A percentile compares a stretch with the other conserved stretches of the same genome.
These are phyloP conservation scores for Epirrhoe alternata DNA, from an alignment of 2,888 invertebrate genomes.

Conservation along the genomic window DNA sequence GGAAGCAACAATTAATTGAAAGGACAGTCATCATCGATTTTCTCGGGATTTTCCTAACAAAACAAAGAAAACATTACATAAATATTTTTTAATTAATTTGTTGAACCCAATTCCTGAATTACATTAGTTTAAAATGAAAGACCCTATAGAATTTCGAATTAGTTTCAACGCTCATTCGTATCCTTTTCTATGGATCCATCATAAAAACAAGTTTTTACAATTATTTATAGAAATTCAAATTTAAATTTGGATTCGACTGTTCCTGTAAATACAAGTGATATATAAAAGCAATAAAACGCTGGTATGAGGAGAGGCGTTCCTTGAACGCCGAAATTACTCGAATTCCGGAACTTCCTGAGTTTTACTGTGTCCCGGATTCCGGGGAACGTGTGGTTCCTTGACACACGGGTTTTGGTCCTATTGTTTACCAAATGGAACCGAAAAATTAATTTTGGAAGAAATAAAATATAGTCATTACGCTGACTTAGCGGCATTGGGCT, in stretches of 20 bases:
- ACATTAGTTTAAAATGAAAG: too few species aligned
- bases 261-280: slow-evolving; percentile 55
- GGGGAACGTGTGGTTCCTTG: slow-evolving; percentile 59
- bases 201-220: background rate
- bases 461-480: background rate
- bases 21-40: too few species aligned
- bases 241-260: slow-evolving; percentile 16
- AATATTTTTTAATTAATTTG: too few species aligned
- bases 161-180: background rate
- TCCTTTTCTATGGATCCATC: too few species aligned
- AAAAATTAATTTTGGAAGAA: background rate
- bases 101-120: too few species aligned
- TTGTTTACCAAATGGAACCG: background rate
- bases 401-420: background rate
- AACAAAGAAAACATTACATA: too few species aligned
- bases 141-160: too few species aligned
- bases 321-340: slow-evolving; percentile 62
- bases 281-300: slow-evolving; percentile 72
- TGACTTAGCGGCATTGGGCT: too few species aligned
- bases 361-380: slow-evolving; percentile 70
- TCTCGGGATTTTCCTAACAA: too few species aligned
- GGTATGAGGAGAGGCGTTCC: slow-evolving; percentile 60
- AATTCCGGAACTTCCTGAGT: slow-evolving; percentile 69
- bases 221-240: background rate
- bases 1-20: too few species aligned